These are phyloP conservation scores for Octopus bimaculoides DNA, from an alignment of 1,140 invertebrate genomes.

Conservation along the genomic window DNA sequence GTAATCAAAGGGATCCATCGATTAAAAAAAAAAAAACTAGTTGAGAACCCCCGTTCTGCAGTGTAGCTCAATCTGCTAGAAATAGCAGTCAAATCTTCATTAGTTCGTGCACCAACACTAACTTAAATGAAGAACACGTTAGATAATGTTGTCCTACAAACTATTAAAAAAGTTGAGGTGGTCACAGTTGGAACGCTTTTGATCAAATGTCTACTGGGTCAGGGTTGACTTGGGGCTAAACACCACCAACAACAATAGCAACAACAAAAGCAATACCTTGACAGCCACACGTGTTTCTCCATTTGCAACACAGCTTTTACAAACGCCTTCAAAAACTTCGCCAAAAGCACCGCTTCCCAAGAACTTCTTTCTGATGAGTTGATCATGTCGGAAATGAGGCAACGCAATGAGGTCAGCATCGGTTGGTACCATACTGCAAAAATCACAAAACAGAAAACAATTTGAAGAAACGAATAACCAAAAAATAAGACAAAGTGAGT, in stretches of 20 bases:
- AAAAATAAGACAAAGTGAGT: not conserved
- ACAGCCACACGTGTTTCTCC: constrained; percentile 73
- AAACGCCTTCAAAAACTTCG: constrained; percentile 85
- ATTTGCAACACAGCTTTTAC: constrained; percentile 47
- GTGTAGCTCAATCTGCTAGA: too few relatives aligned
- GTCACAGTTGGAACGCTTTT: too few relatives aligned
- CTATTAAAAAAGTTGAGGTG: too few relatives aligned
- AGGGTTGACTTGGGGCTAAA: not conserved
- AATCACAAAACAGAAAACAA: constrained; percentile 17
- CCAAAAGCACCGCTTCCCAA: constrained; percentile 95
- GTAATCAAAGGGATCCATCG: too few relatives aligned
- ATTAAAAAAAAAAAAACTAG: too few relatives aligned
- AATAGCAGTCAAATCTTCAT: too few relatives aligned
- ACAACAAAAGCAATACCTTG: constrained; percentile 64
- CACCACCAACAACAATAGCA: not conserved
- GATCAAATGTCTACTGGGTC: too few relatives aligned
- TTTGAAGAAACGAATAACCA: not conserved
- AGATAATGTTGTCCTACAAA: too few relatives aligned
- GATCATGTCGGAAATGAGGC: constrained; percentile 78
- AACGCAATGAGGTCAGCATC: constrained; percentile 70
- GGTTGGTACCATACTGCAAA: constrained; percentile 58
- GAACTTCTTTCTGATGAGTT: constrained; percentile 81
- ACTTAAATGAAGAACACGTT: too few relatives aligned
- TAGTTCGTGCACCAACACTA: too few relatives aligned
- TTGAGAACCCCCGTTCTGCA: too few relatives aligned